Evolutionary conservation across 2,113 vertebrate species (phyloP).

Genomic region (Cryptotis parvus): DNA sequence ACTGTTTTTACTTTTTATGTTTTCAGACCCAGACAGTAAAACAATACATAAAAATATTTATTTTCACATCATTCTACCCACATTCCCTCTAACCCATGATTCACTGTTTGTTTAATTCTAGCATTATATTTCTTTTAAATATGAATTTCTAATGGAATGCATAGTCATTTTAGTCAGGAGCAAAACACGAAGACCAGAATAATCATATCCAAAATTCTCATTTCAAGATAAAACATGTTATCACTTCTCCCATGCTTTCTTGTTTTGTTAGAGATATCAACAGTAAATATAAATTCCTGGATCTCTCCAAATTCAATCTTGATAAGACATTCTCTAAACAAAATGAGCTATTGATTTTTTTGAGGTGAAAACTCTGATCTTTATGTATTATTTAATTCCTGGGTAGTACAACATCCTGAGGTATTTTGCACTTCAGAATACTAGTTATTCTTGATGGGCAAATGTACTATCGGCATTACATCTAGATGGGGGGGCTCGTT

Average conservation of each 20-base stretch:
- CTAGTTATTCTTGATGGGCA: conserved; percentile 14
- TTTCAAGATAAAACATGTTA: conserved; percentile 12
- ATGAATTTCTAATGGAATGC: neutral
- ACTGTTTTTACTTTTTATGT: neutral
- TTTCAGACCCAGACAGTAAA: neutral
- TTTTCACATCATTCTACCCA: neutral
- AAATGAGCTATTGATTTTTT: conserved; percentile 38
- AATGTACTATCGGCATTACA: neutral
- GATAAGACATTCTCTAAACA: conserved; percentile 44
- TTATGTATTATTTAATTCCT: conserved; percentile 39
- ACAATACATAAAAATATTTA: neutral
- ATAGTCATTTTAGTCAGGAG: neutral
- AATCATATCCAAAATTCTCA: neutral
- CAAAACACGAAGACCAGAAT: neutral
- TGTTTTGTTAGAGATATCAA: neutral
- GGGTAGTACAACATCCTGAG: conserved; percentile 26
- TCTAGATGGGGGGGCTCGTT: conserved; percentile 75
- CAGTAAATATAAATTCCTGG: conserved; percentile 4
- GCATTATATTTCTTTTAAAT: neutral
- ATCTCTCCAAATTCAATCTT: conserved; percentile 50
- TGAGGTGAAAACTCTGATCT: conserved; percentile 37
- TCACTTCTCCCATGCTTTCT: neutral
- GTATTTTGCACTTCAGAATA: conserved; percentile 4
- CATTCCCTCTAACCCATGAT: neutral
- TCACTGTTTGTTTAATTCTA: neutral